Base-by-base conservation (phyloP, 2,797 vertebrate species). In the Gymnothorax javanicus region DNA sequence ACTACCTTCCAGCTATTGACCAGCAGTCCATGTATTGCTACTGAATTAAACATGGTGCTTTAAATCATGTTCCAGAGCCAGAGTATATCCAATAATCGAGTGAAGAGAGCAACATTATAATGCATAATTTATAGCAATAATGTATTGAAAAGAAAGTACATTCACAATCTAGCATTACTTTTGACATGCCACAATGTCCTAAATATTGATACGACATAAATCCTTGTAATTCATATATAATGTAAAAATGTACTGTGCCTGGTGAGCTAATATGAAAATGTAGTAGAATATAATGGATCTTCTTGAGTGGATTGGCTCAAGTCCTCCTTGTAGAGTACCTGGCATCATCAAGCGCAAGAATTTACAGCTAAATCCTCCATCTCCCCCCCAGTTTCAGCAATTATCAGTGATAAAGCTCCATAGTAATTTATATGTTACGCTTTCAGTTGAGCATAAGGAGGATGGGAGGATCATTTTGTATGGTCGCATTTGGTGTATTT, bases 341-440 rank as follows among this genome's bases (percentile, higher is more conserved):
- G 15, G 20, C 33, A 52, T 54, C 83, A n/a, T 13, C 85, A n/a
- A n/a, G 43, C 27, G 9, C 4, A 13, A 50, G 57, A 81, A 77
- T 59, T 79, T 79, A 54, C 50, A 54, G 75, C 75, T 60, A 23
- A 56, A 5, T 3, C 13, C 15, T 59, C 52, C 62, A 60, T 33
- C 75, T 81, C 59, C n/a, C 20, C 33, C 57, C 4, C 12, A n/a
- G 85, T 33, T 43, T 13, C 7, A 75, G 20, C 85, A 64, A 60
- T 58, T 81, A 64, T 27, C 75, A 54, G 75, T 7, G 20, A 54
- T 86, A 79, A 77, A 59, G 81, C 73, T 79, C 50, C 75, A 2
- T 2, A 12, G 83, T 67, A 58, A 79, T 84, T 87, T 87, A 84
- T 67, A 82, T 54, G 23, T 79, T 62, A 54, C 13, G 27, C 71